phyloP scores from a whole-genome alignment of 2,113 vertebrate species.

The Bufo bufo region DNA sequence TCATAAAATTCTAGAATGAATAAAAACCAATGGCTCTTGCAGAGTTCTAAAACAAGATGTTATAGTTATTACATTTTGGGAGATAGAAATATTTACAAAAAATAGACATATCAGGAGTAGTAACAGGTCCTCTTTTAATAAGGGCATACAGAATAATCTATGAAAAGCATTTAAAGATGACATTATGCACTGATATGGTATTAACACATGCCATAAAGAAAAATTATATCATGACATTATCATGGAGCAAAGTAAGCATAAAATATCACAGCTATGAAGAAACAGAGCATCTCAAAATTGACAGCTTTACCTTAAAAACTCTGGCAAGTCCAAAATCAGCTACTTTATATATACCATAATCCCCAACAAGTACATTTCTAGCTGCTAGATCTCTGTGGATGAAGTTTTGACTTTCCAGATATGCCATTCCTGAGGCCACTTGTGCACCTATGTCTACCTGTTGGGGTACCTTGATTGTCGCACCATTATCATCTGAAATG shows the following conservation, averaged over 20 bases:
- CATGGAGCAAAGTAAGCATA: not conserved
- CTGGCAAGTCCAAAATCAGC: slow-evolving; percentile 95
- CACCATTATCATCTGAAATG: slow-evolving; percentile 73
- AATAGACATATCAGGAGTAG: too few relatives aligned
- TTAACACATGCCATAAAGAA: too few relatives aligned
- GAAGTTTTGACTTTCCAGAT: slow-evolving; percentile 91
- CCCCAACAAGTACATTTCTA: slow-evolving; percentile 93
- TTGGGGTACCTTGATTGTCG: slow-evolving; percentile 69
- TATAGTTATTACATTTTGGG: too few relatives aligned
- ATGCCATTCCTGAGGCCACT: slow-evolving; percentile 94
- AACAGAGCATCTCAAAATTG: slow-evolving; percentile 16
- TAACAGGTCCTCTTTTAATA: too few relatives aligned
- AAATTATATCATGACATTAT: not conserved
- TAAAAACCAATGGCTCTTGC: too few relatives aligned
- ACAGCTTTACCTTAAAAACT: slow-evolving; percentile 83
- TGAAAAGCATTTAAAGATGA: not conserved
- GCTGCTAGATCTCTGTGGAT: slow-evolving; percentile 96
- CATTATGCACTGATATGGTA: not conserved
- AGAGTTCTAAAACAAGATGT: too few relatives aligned
- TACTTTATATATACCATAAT: slow-evolving; percentile 92
- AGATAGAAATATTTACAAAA: too few relatives aligned
- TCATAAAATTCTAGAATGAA: too few relatives aligned
- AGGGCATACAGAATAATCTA: not conserved
- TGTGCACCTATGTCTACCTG: slow-evolving; percentile 92
- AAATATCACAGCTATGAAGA: not conserved